Evolutionary conservation across 35 echinoderm and acorn worm species (phyloP), one percentile per base, ranked within the genome.

Genomic region (Apostichopus parvimensis): DNA sequence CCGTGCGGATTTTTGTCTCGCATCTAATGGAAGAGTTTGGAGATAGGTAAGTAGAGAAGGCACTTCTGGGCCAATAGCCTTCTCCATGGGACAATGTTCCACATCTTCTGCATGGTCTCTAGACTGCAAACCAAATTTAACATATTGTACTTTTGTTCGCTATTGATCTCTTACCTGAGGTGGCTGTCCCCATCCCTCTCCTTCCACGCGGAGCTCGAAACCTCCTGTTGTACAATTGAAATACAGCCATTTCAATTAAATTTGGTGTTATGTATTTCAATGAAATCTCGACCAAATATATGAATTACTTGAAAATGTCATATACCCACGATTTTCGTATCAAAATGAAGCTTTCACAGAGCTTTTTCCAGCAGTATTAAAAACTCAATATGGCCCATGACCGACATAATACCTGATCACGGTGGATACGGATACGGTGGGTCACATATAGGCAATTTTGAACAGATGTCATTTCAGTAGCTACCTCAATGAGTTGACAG

Each of bases 1-100:
- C 81, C 22, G 81, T 84, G 9, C 10, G 81, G 81, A 84, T 84
- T 55, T 84, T 84, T 54, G 81, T 84, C 54, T 84, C 81, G 11
- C 81, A 84, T 55, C 22, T 84, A 54, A 84, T 84, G 24, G 81
- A 84, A 84, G 11, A 84, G 81, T 56, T 53, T 84, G 81, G 81
- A 84, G 81, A 84, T 55, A 84, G 81, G 81, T 84, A 84, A 4
- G 81, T 78, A 78, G 76, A 78, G 15, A 78, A 78, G 76, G 11
- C 57, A 60, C 57, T 60, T 60, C 57, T 60, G 26, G 26, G 26
- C 26, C 26, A 60, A 60, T 60, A 60, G 57, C 57, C 6, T 11
- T 60, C 6, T 6, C 7, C 57, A 60, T 60, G 11, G 26, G 26
- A 28, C 26, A 28, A 28, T 28, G 26, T 73, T 73, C 70, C 13